A percentile compares a stretch with the other conserved stretches of the same genome.
Conservation (phyloP, 2,113 vertebrate genomes). For the Passer montanus region DNA sequence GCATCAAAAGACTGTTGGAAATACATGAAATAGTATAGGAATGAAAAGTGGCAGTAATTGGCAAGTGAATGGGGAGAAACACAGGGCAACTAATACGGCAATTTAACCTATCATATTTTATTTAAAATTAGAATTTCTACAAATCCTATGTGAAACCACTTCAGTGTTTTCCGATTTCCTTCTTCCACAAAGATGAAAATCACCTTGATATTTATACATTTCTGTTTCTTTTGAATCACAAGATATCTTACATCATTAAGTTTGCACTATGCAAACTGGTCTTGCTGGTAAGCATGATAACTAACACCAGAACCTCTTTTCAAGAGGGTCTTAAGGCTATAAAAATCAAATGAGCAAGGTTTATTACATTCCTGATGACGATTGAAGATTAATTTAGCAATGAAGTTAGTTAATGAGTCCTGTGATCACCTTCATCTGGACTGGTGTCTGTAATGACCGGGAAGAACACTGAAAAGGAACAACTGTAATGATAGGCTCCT, state of each 20-base stretch:
- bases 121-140: background rate
- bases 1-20: background rate
- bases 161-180: background rate
- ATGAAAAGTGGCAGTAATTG: background rate
- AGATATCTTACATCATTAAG: background rate
- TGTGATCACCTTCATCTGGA: background rate
- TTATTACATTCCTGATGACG: background rate
- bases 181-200: background rate
- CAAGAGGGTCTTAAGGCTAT: background rate
- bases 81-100: background rate
- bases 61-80: background rate
- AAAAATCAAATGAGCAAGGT: background rate
- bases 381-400: background rate
- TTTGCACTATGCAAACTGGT: background rate
- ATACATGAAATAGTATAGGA: background rate
- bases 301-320: background rate
- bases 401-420: background rate
- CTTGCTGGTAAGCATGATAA: background rate
- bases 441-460: background rate
- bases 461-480: background rate
- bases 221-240: background rate
- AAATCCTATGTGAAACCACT: background rate
- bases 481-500: background rate
- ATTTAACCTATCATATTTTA: background rate
- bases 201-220: background rate